Conservation (phyloP, 2,888 invertebrate species). For the Tipula vernalis region DNA sequence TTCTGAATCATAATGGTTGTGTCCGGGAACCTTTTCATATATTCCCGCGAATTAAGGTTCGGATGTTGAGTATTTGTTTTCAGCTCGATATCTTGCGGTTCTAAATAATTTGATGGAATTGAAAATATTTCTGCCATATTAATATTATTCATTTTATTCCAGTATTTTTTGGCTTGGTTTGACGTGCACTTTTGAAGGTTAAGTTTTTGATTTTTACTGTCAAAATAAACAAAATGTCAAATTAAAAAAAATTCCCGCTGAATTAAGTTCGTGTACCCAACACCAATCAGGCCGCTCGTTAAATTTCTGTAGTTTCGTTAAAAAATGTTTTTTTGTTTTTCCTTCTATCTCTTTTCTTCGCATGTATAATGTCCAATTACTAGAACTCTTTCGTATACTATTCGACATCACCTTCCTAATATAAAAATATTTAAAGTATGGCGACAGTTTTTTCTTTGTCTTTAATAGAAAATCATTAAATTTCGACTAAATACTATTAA, state of each 20-base stretch:
- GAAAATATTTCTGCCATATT: neutral
- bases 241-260: neutral
- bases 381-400: neutral
- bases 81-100: conserved; percentile 24
- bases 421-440: neutral
- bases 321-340: neutral
- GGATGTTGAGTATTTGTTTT: conserved; percentile 28
- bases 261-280: neutral
- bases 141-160: neutral
- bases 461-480: neutral
- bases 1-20: conserved; percentile 25
- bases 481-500: neutral
- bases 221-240: neutral
- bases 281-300: neutral
- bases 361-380: neutral
- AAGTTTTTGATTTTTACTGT: neutral
- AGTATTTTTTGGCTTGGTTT: too few relatives aligned
- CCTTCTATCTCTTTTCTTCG: neutral
- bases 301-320: neutral
- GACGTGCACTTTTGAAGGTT: neutral
- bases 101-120: conserved; percentile 25
- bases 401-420: neutral
- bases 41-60: conserved; percentile 32
- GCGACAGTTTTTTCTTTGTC: conserved; percentile 8
- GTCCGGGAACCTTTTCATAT: conserved; percentile 27